Conservation (phyloP, 2,113 vertebrate species). For the Vanacampus margaritifer region DNA sequence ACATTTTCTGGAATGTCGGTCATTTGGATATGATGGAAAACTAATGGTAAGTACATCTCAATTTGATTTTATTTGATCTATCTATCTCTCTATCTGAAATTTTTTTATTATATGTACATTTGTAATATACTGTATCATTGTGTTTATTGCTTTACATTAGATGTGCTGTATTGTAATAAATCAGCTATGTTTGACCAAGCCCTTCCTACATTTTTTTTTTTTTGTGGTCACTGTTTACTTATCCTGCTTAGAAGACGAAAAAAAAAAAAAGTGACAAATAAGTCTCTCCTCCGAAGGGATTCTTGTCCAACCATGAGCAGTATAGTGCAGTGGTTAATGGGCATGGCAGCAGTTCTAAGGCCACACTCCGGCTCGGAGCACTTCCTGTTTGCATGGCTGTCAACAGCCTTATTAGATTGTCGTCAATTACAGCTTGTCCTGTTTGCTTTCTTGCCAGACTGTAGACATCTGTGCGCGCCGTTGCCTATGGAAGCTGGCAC, state of each 20-base stretch:
- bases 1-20: neutral
- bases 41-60: constrained; percentile 53
- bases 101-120: constrained; percentile 3
- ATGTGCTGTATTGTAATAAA: neutral
- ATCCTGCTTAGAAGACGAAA: neutral
- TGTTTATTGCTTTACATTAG: neutral
- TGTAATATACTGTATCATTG: neutral
- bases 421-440: constrained; percentile 50
- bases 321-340: constrained; percentile 42
- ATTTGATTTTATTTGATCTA: constrained; percentile 15
- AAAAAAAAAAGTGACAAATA: constrained; percentile 12
- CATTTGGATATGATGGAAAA: constrained; percentile 39
- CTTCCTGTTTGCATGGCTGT: constrained; percentile 57
- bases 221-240: neutral
- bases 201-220: neutral
- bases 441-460: constrained; percentile 16
- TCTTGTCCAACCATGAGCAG: constrained; percentile 7
- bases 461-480: neutral
- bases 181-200: neutral
- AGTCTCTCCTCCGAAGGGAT: constrained; percentile 10
- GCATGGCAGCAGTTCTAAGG: constrained; percentile 50
- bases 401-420: constrained; percentile 64
- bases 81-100: constrained; percentile 27
- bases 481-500: neutral
- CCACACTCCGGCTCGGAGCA: constrained; percentile 49